Evolutionary conservation across 1,140 invertebrate genomes (phyloP).

Genomic region (Helicoverpa armigera): DNA sequence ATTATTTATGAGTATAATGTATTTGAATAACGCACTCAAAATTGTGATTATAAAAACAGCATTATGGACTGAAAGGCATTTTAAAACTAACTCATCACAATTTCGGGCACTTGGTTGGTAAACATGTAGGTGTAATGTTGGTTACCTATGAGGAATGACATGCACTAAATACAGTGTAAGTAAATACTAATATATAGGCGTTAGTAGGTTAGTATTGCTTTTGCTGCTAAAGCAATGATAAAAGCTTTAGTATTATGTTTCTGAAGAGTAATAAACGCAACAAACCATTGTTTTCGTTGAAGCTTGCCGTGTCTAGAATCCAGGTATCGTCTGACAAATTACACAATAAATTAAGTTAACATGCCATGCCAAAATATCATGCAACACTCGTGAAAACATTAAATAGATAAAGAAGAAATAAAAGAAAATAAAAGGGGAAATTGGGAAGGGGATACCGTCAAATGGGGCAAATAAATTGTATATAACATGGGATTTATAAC

Average conservation of each 20-base stretch:
- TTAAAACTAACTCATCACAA: not conserved
- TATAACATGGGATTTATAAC: constrained; percentile 40
- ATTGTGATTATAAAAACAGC: constrained; percentile 9
- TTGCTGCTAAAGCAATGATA: constrained; percentile 47
- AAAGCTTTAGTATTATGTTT: constrained; percentile 49
- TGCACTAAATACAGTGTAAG: constrained; percentile 41
- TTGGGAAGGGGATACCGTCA: constrained; percentile 34
- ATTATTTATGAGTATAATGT: not conserved
- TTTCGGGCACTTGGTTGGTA: constrained; percentile 25
- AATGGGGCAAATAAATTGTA: constrained; percentile 44
- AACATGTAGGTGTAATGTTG: not conserved
- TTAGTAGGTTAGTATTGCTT: constrained; percentile 54
- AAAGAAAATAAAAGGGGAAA: constrained; percentile 21
- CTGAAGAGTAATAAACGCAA: constrained; percentile 62
- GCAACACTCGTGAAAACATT: constrained; percentile 69
- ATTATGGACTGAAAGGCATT: not conserved
- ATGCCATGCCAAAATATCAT: constrained; percentile 84
- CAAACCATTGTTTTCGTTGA: constrained; percentile 82
- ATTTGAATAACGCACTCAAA: constrained; percentile 2
- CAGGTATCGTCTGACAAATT: constrained; percentile 85
- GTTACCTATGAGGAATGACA: constrained; percentile 30
- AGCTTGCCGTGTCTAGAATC: constrained; percentile 81
- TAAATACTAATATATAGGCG: constrained; percentile 41
- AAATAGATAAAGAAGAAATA: constrained; percentile 40
- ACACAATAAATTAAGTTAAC: constrained; percentile 81